Base-by-base conservation (phyloP, 2,888 invertebrate genomes). In the Agriopis marginaria region DNA sequence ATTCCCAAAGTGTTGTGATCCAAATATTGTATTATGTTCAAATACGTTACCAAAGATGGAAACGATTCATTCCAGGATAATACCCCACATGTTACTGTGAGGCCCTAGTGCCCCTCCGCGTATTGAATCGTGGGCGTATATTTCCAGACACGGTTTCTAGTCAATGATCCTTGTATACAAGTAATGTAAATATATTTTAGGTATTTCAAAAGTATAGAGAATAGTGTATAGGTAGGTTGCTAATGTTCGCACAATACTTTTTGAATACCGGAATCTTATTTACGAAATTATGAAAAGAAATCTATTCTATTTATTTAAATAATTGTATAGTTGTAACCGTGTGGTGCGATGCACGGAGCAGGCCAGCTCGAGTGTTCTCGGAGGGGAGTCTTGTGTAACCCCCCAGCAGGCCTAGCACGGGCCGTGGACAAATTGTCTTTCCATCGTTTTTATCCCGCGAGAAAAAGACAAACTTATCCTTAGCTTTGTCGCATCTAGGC, bases 81-180 rank as follows among this genome's bases (percentile, higher is more conserved):
- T 23, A 45, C 63, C 56, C 54, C 11, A 7, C 32, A 23, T 14
- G 45, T 45, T 44, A 9, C 53, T 39, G 9, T 10, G 11, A 23
- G 23, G 49, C n/a, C 12, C 45, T 49, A 8, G 53, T 12, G 55
- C 23, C 11, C 32, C 47, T 54, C 10, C 32, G 61, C 55, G n/a
- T 7, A 45, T 45, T 45, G 32, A 42, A 3, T 39, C 54, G 39
- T n/a, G 39, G 49, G 2, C n/a, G 54, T n/a, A 12, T 39, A n/a
- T 54, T 39, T 7, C 87, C 86, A 89, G 88, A 89, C 89, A 88
- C 86, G 84, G 87, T 89, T 86, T 93, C 93, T 93, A 93, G 93
- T 93, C 93, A 93, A 89, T 87, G 88, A 85, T 89, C 88, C 89
- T 90, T 91, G 86, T 91, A 90, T 89, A 89, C 88, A 89, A 78